These are phyloP conservation scores for Melieria omissa DNA, from an alignment of 2,888 invertebrate genomes.

Conservation along the genomic window DNA sequence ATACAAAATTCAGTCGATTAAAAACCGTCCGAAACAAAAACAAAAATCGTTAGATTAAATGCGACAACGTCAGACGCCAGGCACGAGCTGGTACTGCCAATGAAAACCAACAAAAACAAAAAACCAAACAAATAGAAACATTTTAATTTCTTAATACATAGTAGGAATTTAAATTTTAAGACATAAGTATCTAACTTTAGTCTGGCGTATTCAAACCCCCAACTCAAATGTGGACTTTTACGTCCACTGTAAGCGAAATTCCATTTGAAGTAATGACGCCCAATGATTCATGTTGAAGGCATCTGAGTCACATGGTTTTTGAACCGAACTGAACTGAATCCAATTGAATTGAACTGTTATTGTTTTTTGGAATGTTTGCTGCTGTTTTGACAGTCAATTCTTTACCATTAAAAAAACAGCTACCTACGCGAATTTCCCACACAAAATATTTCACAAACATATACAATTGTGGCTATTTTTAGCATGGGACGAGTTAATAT, in stretches of 20 bases:
- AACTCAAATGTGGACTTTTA: background rate
- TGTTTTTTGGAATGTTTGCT: no score
- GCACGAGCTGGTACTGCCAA: conserved; percentile 14
- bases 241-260: background rate
- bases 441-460: no score
- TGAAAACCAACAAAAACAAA: background rate
- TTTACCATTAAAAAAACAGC: no score
- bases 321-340: background rate
- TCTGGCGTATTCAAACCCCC: background rate
- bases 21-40: background rate
- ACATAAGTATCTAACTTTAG: background rate
- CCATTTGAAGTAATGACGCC: background rate
- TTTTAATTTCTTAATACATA: background rate
- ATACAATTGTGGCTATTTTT: no score
- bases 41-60: conserved; percentile 2
- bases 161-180: background rate
- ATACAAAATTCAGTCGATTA: background rate
- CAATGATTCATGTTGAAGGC: background rate
- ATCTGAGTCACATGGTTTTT: background rate
- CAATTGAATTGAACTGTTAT: no score
- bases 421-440: no score
- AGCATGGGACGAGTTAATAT: no score
- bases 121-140: background rate
- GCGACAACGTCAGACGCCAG: background rate
- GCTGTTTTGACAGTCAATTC: no score